A percentile compares a stretch with the other conserved stretches of the same genome.
phyloP scores from a whole-genome alignment of 2,797 vertebrate species.

The Cynopterus sphinx region DNA sequence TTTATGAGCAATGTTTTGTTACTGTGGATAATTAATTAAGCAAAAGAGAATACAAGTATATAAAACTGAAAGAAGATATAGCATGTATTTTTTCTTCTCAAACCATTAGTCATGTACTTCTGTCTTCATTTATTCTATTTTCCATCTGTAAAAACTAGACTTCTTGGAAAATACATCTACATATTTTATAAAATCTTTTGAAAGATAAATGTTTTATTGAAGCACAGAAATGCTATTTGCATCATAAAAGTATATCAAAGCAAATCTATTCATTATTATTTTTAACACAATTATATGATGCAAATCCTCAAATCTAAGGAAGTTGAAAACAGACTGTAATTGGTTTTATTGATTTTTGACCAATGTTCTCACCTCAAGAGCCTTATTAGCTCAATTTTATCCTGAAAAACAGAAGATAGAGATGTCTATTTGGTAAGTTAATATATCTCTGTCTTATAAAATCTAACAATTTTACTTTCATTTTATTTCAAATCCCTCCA shows the following conservation, averaged over 20 bases:
- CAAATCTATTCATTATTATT: not conserved
- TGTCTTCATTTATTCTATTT: constrained; percentile 31
- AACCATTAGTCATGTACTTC: not conserved
- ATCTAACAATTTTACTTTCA: constrained; percentile 27
- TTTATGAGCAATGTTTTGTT: not conserved
- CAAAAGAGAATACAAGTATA: not conserved
- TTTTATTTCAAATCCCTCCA: constrained; percentile 24
- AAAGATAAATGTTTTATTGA: constrained; percentile 11
- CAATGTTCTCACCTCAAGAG: constrained; percentile 32
- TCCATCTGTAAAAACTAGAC: not conserved
- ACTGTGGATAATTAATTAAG: not conserved
- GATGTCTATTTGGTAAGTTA: constrained; percentile 38
- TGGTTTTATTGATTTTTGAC: constrained; percentile 46
- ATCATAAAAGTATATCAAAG: constrained; percentile 22
- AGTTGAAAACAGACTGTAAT: not conserved
- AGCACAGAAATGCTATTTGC: not conserved
- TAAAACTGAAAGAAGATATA: not conserved
- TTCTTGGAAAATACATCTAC: not conserved
- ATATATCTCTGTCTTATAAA: constrained; percentile 1
- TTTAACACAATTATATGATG: not conserved
- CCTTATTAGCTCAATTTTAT: constrained; percentile 24
- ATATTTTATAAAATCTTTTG: not conserved
- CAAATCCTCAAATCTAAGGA: not conserved
- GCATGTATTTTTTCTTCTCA: not conserved
- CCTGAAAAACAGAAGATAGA: not conserved